Evolutionary conservation across 2,113 vertebrate species (phyloP).

Genomic region (Neogale vison): DNA sequence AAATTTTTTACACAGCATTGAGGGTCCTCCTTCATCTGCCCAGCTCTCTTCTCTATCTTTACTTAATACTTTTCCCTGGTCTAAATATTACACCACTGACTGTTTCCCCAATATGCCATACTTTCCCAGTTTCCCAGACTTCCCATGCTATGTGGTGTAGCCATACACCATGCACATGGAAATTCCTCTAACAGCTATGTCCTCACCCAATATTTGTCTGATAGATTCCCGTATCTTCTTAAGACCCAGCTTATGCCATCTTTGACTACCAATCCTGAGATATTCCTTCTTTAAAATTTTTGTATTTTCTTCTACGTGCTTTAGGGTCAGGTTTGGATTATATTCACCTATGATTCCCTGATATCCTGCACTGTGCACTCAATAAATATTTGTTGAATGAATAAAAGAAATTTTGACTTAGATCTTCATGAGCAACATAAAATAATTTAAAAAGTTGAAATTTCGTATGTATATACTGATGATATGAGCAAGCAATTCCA

Average conservation of each 20-base stretch:
- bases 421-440: background rate
- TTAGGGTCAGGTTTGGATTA: background rate
- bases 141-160: background rate
- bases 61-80: background rate
- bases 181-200: background rate
- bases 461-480: background rate
- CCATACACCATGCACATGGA: background rate
- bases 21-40: background rate
- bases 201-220: background rate
- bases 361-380: background rate
- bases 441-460: conserved; percentile 30
- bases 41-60: background rate
- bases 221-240: background rate
- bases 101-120: background rate
- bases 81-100: background rate
- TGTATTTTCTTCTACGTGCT: background rate
- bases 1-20: background rate
- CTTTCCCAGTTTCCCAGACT: background rate
- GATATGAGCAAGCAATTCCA: background rate
- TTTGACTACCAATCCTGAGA: background rate
- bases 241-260: background rate
- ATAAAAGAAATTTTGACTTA: background rate
- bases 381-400: background rate
- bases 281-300: background rate
- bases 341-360: background rate